phyloP scores from a whole-genome alignment of 2,888 invertebrate genomes.

The Andrena fulva region DNA sequence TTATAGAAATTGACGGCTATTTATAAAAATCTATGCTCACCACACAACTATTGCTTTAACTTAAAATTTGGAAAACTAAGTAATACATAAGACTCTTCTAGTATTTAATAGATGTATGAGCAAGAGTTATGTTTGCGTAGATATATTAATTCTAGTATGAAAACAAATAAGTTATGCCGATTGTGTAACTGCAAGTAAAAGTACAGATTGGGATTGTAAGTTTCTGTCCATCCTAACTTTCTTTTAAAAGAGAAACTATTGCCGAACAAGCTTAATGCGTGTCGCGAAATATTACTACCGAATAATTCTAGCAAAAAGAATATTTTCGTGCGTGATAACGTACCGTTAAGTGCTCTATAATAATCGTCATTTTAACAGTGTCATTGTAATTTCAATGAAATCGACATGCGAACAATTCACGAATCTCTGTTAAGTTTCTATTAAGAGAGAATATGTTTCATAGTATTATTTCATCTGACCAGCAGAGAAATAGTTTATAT shows the following conservation, averaged over 20 bases:
- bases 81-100: slow-evolving; percentile 27
- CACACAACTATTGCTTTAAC: slow-evolving; percentile 25
- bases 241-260: background rate
- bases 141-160: slow-evolving; percentile 19
- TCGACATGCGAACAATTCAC: background rate
- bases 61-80: slow-evolving; percentile 22
- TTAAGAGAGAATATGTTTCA: slow-evolving; percentile 34
- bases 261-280: background rate
- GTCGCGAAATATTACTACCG: background rate
- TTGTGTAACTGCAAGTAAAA: slow-evolving; percentile 44
- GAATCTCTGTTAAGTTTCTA: background rate
- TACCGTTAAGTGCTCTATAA: slow-evolving; percentile 9
- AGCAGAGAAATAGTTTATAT: slow-evolving; percentile 56
- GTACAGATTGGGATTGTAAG: slow-evolving; percentile 51
- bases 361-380: background rate
- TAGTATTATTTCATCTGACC: slow-evolving; percentile 49
- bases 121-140: slow-evolving; percentile 21
- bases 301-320: background rate
- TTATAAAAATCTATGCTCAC: slow-evolving; percentile 50
- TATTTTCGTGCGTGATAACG: slow-evolving; percentile 1
- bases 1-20: slow-evolving; percentile 38
- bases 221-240: slow-evolving; percentile 20
- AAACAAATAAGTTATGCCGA: slow-evolving; percentile 39
- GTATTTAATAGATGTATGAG: slow-evolving; percentile 15
- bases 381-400: slow-evolving; percentile 4